Percentiles rank a stretch among this genome's conserved stretches.
These are phyloP conservation scores for Mus caroli DNA, from an alignment of 2,797 vertebrate genomes.

Conservation along the genomic window DNA sequence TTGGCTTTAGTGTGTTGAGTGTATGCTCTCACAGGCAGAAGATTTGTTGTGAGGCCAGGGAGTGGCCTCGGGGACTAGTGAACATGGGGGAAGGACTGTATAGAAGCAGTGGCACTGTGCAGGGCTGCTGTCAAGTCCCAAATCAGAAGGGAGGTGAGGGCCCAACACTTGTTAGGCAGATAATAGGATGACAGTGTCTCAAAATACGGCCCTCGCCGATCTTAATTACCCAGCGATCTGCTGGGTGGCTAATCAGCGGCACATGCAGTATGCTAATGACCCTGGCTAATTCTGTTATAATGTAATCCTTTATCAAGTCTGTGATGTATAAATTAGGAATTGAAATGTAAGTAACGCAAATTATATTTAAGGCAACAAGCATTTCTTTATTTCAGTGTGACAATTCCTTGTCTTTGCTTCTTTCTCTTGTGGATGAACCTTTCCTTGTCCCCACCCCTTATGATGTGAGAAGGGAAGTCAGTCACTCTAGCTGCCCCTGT, in stretches of 20 bases:
- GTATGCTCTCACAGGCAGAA: neutral
- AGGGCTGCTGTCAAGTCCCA: conserved; percentile 28
- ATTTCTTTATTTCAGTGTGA: conserved; percentile 64
- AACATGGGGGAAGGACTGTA: no score
- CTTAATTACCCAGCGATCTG: conserved; percentile 81
- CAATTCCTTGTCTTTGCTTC: neutral
- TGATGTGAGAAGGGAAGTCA: neutral
- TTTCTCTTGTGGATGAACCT: conserved; percentile 49
- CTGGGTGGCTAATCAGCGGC: conserved; percentile 83
- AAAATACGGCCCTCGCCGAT: neutral
- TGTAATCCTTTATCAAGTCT: conserved; percentile 81
- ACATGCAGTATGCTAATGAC: conserved; percentile 82
- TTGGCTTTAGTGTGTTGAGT: neutral
- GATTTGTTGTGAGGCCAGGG: neutral
- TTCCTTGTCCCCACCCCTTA: rapidly evolving
- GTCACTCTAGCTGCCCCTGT: rapidly evolving
- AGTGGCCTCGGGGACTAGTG: neutral
- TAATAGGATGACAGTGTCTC: conserved; percentile 78
- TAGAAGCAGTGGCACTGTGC: neutral
- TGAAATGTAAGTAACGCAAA: conserved; percentile 82
- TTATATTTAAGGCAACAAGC: conserved; percentile 83
- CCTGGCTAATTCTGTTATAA: conserved; percentile 83
- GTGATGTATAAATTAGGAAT: conserved; percentile 83
- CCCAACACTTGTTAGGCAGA: conserved; percentile 68
- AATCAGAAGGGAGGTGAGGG: conserved; percentile 78